A percentile compares a stretch with the other conserved stretches of the same genome.
Evolutionary conservation across 2,113 vertebrate species (phyloP).

Genomic region (Microcebus murinus): DNA sequence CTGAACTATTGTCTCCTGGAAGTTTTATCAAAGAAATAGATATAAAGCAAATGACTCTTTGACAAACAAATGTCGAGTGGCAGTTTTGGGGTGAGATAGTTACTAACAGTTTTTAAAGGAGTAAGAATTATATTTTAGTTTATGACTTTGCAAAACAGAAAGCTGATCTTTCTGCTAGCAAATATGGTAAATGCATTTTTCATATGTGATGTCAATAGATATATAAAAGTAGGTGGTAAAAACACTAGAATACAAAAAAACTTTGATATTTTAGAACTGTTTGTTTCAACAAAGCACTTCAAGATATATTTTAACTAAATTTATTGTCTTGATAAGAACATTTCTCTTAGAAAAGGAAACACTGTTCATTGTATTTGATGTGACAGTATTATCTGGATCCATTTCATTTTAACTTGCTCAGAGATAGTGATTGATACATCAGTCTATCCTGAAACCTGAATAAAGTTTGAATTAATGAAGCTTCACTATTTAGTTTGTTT

Average conservation of each 20-base stretch:
- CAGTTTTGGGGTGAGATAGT: neutral
- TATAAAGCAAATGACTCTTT: neutral
- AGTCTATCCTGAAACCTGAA: neutral
- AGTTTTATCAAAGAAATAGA: constrained; percentile 12
- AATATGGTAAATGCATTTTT: neutral
- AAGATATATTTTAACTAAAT: neutral
- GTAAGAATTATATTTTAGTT: neutral
- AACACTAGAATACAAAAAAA: neutral
- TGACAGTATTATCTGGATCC: neutral
- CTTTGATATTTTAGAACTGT: neutral
- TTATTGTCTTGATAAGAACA: neutral
- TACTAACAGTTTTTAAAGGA: neutral
- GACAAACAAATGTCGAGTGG: neutral
- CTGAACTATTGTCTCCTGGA: neutral
- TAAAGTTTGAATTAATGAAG: neutral
- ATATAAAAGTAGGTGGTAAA: neutral
- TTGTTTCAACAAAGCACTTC: neutral
- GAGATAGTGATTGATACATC: neutral
- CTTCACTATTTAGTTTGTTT: neutral
- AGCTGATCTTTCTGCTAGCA: neutral
- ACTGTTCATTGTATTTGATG: neutral
- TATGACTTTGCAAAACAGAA: neutral
- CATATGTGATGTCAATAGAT: neutral
- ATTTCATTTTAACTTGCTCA: constrained; percentile 27
- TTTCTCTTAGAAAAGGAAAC: constrained; percentile 13